These are phyloP conservation scores for Grus americana DNA, from an alignment of 2,113 vertebrate genomes.

Conservation along the genomic window DNA sequence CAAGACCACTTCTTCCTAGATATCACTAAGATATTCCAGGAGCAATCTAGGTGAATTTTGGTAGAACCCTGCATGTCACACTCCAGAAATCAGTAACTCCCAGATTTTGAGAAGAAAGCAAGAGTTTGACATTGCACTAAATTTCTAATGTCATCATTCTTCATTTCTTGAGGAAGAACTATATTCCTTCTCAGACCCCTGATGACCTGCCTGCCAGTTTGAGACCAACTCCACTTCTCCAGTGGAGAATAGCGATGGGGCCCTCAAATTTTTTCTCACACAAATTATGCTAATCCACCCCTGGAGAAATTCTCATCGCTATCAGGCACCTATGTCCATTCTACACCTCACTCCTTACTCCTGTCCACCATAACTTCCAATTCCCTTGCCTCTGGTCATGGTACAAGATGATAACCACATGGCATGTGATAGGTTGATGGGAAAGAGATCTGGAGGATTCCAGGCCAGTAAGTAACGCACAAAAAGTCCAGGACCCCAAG, in stretches of 20 bases:
- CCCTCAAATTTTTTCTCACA: neutral
- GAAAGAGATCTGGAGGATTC: neutral
- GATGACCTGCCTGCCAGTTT: neutral
- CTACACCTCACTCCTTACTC: neutral
- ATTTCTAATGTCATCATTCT: neutral
- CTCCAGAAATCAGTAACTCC: neutral
- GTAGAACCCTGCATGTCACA: neutral
- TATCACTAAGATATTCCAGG: neutral
- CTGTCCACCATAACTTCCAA: neutral
- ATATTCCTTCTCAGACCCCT: neutral
- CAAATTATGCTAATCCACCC: neutral
- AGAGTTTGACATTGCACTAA: neutral
- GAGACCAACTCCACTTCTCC: neutral
- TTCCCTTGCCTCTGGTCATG: neutral
- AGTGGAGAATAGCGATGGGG: neutral
- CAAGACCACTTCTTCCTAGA: neutral
- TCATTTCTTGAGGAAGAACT: neutral
- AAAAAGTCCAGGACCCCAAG: neutral
- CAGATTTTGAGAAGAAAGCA: neutral
- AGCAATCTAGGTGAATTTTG: neutral
- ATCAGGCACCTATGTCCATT: neutral
- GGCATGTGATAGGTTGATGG: neutral
- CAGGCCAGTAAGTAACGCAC: neutral
- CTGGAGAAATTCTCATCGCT: neutral
- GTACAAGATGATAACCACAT: neutral